Conservation (phyloP, 1,140 invertebrate genomes). For the Laodelphax striatellus region DNA sequence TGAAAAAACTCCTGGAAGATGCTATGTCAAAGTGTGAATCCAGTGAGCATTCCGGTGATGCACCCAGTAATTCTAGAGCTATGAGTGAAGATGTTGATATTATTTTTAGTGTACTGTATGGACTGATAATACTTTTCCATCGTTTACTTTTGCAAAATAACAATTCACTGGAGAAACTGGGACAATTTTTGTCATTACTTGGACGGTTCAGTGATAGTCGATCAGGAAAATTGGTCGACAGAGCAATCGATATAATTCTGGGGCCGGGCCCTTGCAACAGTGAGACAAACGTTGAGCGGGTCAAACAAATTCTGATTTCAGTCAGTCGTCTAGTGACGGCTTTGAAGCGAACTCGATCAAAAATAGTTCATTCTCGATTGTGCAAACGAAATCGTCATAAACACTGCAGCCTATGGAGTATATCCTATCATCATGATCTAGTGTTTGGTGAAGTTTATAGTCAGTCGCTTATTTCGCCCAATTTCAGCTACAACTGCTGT, state of each 20-base stretch:
- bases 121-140: conserved; percentile 44
- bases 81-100: conserved; percentile 31
- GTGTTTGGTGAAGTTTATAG: conserved; percentile 37
- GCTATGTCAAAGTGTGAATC: conserved; percentile 31
- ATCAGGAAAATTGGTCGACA: conserved; percentile 42
- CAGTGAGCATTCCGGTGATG: too few species aligned
- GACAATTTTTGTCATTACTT: conserved; percentile 47
- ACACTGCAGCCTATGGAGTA: conserved; percentile 33
- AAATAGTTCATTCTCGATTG: conserved; percentile 39
- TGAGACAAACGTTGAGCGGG: conserved; percentile 32
- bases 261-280: conserved; percentile 34
- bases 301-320: conserved; percentile 43
- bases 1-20: conserved; percentile 44
- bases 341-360: conserved; percentile 42
- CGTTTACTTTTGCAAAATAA: conserved; percentile 41
- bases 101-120: conserved; percentile 46
- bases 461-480: conserved; percentile 24
- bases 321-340: conserved; percentile 41
- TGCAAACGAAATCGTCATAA: conserved; percentile 40
- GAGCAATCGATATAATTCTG: conserved; percentile 42
- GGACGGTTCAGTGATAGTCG: conserved; percentile 45
- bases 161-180: conserved; percentile 35
- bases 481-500: conserved; percentile 33
- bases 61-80: background rate
- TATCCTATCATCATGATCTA: conserved; percentile 44